Conservation (phyloP, 2,888 invertebrate species). For the Liodrosophila aerea region DNA sequence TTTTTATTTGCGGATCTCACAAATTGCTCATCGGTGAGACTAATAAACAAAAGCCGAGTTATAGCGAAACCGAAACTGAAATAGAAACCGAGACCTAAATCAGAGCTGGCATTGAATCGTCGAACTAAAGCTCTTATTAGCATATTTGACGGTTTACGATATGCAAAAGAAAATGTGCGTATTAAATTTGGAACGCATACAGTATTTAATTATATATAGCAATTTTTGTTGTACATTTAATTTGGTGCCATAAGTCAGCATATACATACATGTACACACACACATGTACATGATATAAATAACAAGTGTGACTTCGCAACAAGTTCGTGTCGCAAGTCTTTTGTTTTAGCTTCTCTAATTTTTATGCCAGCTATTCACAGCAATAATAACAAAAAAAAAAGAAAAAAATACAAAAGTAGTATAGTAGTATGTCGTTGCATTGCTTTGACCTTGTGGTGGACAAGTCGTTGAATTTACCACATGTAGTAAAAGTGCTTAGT, state of each 20-base stretch:
- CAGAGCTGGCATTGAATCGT: background rate
- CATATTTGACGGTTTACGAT: too few relatives aligned
- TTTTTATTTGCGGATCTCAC: background rate
- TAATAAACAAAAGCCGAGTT: background rate
- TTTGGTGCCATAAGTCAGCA: background rate
- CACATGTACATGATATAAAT: constrained; percentile 46
- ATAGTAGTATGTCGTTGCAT: constrained; percentile 37
- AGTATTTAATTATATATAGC: too few relatives aligned
- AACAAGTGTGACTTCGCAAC: constrained; percentile 48
- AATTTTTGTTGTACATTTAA: background rate
- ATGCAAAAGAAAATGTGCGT: too few relatives aligned
- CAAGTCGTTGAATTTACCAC: constrained; percentile 21
- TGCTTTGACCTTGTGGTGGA: constrained; percentile 46
- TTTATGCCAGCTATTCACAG: constrained; percentile 6
- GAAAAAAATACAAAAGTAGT: constrained; percentile 33
- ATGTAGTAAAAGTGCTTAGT: constrained; percentile 3
- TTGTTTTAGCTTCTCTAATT: constrained; percentile 40
- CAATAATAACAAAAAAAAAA: too few relatives aligned
- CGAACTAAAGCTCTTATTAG: too few relatives aligned
- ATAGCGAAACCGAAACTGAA: background rate
- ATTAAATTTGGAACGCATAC: too few relatives aligned
- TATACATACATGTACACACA: background rate
- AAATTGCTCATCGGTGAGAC: too few relatives aligned
- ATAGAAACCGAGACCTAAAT: too few relatives aligned
- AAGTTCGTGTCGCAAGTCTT: constrained; percentile 64